A percentile compares a stretch with the other conserved stretches of the same genome.
These are phyloP conservation scores for Amphiprion ocellaris DNA, from an alignment of 2,113 vertebrate species.

Conservation along the genomic window DNA sequence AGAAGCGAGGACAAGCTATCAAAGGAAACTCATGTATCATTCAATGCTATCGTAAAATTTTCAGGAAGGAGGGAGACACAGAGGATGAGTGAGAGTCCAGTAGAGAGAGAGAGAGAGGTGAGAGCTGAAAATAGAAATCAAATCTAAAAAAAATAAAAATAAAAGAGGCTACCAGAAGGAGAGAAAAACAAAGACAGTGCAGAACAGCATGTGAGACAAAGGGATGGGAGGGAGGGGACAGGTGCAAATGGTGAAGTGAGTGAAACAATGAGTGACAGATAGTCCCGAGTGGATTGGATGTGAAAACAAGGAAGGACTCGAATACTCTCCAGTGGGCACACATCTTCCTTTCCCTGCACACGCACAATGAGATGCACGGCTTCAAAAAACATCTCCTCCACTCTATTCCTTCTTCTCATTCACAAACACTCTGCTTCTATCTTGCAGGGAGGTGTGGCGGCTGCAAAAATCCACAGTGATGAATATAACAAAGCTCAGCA, in stretches of 20 bases:
- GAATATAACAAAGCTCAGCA: conserved; percentile 44
- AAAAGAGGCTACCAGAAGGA: conserved; percentile 23
- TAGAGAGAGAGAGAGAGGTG: conserved; percentile 19
- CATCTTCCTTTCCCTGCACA: conserved; percentile 8
- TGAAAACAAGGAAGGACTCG: conserved; percentile 59
- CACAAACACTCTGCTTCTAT: conserved; percentile 40
- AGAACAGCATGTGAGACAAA: conserved; percentile 58
- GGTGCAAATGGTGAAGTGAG: conserved; percentile 69
- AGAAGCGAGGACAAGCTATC: conserved; percentile 66
- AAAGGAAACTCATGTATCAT: conserved; percentile 78
- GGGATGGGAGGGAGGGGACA: conserved; percentile 51
- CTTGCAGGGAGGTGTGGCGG: conserved; percentile 36
- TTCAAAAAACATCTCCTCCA: conserved; percentile 38
- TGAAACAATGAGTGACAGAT: conserved; percentile 74
- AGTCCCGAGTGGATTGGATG: conserved; percentile 54
- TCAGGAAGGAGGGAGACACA: conserved; percentile 62
- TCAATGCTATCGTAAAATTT: conserved; percentile 71
- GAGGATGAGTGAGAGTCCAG: conserved; percentile 50
- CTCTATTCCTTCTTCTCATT: conserved; percentile 53
- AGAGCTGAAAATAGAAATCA: conserved; percentile 62
- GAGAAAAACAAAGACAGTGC: conserved; percentile 44
- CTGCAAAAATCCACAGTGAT: conserved; percentile 42
- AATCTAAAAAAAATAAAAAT: conserved; percentile 20
- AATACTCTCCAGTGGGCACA: conserved; percentile 36
- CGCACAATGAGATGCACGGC: conserved; percentile 22